Base-by-base conservation (phyloP, 2,888 invertebrate genomes). In the Thymelicus acteon region DNA sequence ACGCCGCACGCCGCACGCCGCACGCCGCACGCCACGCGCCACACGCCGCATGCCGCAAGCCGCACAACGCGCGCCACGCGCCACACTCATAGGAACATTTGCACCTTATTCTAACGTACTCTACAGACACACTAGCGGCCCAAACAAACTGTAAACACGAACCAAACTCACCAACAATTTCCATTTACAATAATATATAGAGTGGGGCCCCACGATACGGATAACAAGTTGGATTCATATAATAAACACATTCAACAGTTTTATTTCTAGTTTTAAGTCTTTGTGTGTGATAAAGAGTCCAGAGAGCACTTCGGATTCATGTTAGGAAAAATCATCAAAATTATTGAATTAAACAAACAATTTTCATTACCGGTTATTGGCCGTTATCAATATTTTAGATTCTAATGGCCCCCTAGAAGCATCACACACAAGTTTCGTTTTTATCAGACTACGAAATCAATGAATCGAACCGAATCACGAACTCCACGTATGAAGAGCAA, bases 51-150 rank as follows among this genome's bases (percentile, higher is more conserved):
- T 6, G 10, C 0, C 24, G 52, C 52, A 54, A 24, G 10, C 19
- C 52, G 52, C 24, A 81, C 80, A 79, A 79, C 75, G 77, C 78
- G 75, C 71, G 74, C 80, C 78, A 80, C 78, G 84, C 87, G 85
- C 85, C 81, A 89, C 91, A 90, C 85, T 86, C 90, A 91, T 93
- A 93, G 93, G 93, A 93, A 93, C 93, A 92, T 93, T 92, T 92
- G 87, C 91, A 91, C 92, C 93, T 90, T 92, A 92, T 74, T 79
- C 86, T 89, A 89, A 77, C 77, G 77, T 76, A 61, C 8, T 58
- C 64, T 63, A 63, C 63, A 44, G 60, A 63, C 64, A 54, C 52
- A 52, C 60, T 24, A 65, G 19, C 54, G 24, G 49, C 44, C 37
- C 54, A 40, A 65, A 44, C 13, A 49, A 49, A 63, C 47, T 15